A percentile compares a stretch with the other conserved stretches of the same genome.
These are phyloP conservation scores for Eurystomus gularis DNA, from an alignment of 2,113 vertebrate genomes.

Conservation along the genomic window DNA sequence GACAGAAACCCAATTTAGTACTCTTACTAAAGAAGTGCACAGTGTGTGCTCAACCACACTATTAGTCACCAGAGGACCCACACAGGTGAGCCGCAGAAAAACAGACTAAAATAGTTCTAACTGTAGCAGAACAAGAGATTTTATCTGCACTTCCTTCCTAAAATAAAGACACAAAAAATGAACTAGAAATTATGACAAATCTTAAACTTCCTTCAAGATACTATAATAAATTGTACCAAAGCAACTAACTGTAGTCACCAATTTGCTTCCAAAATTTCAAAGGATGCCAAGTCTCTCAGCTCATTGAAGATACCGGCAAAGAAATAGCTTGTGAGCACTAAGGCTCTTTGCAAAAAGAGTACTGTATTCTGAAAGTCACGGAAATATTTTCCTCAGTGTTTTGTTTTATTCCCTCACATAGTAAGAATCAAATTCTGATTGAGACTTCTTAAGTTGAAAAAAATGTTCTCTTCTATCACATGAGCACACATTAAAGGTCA, in stretches of 20 bases:
- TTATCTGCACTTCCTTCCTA: slow-evolving; percentile 34
- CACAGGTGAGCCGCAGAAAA: neutral
- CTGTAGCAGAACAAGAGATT: neutral
- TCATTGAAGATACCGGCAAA: neutral
- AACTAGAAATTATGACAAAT: neutral
- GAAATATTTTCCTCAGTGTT: neutral
- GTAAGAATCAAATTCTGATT: neutral
- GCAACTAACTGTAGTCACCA: neutral
- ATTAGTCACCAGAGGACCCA: neutral
- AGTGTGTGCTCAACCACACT: neutral
- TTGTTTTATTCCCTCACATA: neutral
- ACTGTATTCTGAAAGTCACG: neutral
- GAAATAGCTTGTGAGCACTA: neutral
- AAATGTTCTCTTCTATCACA: neutral
- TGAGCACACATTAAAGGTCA: neutral
- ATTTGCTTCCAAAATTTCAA: neutral
- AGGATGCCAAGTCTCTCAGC: neutral
- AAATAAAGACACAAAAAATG: neutral
- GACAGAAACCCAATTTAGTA: neutral
- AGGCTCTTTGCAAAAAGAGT: neutral
- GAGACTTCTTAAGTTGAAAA: neutral
- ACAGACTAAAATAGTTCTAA: neutral
- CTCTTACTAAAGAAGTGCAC: neutral
- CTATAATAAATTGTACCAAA: neutral
- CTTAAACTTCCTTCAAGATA: neutral